Base-by-base conservation (phyloP, 2,113 vertebrate genomes). In the Odontesthes bonariensis region DNA sequence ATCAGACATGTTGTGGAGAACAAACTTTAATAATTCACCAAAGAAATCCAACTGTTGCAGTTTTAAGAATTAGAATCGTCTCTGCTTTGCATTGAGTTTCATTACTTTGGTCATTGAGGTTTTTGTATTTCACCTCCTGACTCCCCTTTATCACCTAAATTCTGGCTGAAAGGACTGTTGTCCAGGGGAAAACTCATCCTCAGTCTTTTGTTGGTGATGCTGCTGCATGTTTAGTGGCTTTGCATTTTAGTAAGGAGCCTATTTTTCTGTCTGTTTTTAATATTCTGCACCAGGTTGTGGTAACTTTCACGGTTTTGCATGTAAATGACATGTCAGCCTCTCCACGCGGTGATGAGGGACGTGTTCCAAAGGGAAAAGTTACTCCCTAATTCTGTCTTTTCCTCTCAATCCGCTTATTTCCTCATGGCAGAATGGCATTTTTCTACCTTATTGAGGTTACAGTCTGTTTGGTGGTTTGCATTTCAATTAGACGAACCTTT, bases 391-490 rank as follows among this genome's bases (percentile, higher is more conserved):
- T 56, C 27, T 46, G 9, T 14, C 3, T 40, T 47, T 46, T 52
- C 51, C 13, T 65, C 31, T 38, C 33, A 17, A 14, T 32, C 12
- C 0, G 0, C 65, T 70, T 31, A 20, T 53, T 55, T 14, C 64
- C 55, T 74, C 57, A 67, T 54, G 35, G 9, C 2, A 0, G 19
- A 17, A 32, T 57, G 71, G 55, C 31, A 71, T 60, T 59, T 57
- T 76, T 54, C 55, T 42, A 54, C 69, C 57, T 58, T 19, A 54
- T 17, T 70, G 71, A 81, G 63, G 61, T 65, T 60, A 33, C 56
- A 57, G 52, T 67, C 14, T 35, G 53, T 79, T 75, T 73, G 58
- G 12, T 55, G 77, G 67, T 70, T 79, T 84, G 83, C 59, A 89
- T 82, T 82, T 77, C 59, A 82, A 75, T 73, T 32, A 59, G 64